Evolutionary conservation across 2,797 vertebrate genomes (phyloP).

Genomic region (Caiman crocodilus): DNA sequence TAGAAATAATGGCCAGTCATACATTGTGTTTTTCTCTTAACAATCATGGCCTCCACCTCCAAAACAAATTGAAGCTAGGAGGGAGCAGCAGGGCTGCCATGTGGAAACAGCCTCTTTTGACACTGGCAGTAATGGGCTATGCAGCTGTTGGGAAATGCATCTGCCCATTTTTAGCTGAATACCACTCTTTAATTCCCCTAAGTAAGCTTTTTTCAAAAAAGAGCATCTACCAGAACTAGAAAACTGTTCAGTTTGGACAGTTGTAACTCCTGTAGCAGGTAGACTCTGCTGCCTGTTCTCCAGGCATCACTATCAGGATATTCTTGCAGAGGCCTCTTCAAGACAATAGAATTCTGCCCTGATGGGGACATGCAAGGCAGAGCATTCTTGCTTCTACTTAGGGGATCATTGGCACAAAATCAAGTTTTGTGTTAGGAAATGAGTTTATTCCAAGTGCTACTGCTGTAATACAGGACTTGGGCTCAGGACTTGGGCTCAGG

Average conservation of each 20-base stretch:
- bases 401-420: background rate
- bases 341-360: background rate
- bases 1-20: slow-evolving; percentile 45
- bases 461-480: background rate
- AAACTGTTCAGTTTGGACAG: background rate
- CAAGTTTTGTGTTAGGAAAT: slow-evolving; percentile 5
- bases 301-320: background rate
- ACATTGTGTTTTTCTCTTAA: background rate
- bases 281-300: background rate
- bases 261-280: background rate
- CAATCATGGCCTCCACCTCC: slow-evolving; percentile 11
- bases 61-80: background rate
- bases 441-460: slow-evolving; percentile 11
- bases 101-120: background rate
- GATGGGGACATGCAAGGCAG: fast-evolving
- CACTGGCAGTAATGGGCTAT: background rate
- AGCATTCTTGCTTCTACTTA: background rate
- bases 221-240: background rate
- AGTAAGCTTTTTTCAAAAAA: background rate
- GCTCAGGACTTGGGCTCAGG: background rate
- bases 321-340: background rate
- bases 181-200: background rate
- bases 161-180: background rate
- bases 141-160: background rate
- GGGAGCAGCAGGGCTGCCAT: background rate